Conservation (phyloP, 2,797 vertebrate genomes). For the Fringilla coelebs region DNA sequence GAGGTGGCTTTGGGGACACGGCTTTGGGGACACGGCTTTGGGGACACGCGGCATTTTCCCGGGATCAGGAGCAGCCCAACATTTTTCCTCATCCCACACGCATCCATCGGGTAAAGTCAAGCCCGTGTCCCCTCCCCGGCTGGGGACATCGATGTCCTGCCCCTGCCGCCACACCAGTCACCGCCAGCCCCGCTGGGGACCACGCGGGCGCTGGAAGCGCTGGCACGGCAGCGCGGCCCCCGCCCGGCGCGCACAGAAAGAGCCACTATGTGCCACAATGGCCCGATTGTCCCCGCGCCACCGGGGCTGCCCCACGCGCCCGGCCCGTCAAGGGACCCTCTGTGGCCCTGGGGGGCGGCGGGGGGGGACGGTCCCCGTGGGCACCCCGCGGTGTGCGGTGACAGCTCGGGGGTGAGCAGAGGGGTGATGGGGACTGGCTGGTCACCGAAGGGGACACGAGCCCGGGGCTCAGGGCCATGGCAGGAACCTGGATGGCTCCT, state of each 20-base stretch:
- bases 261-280: constrained; percentile 41
- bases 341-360: neutral
- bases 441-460: accelerated
- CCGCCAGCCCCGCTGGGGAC: neutral
- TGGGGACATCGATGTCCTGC: neutral
- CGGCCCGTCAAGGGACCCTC: constrained; percentile 28
- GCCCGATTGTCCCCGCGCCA: constrained; percentile 33
- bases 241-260: neutral
- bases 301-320: constrained; percentile 52
- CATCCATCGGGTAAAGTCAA: neutral
- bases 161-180: neutral
- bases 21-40: neutral
- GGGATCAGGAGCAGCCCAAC: neutral
- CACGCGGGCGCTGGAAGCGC: neutral
- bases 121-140: neutral
- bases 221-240: neutral
- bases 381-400: neutral
- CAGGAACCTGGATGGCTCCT: accelerated
- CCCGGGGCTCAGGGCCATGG: accelerated
- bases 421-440: neutral
- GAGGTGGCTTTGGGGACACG: neutral
- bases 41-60: neutral
- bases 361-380: neutral
- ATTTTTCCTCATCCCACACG: neutral
- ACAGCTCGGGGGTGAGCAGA: neutral